Base-by-base conservation (phyloP, 2,797 vertebrate genomes). In the Enteromius trimaculatus region DNA sequence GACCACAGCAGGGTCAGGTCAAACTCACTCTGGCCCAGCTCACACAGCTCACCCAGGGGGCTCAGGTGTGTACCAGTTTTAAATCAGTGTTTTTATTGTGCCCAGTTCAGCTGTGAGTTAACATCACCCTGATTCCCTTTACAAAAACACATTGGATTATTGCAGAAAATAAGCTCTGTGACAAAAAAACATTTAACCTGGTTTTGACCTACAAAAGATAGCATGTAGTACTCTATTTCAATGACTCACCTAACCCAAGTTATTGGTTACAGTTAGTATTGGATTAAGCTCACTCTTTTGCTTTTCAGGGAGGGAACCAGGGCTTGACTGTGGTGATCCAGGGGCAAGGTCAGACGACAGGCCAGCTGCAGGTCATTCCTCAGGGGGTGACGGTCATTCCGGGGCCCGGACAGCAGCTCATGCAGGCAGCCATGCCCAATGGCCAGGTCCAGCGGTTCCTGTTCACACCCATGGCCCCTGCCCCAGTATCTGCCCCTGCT, bases 361-460 rank as follows among this genome's bases (percentile, higher is more conserved):
- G 98, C 31, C 98, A 99, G 86, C 90, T 99, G 82, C 98, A 99
- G 84, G 93, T 99, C 91, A 97, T 99, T 88, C 98, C 98, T 76
- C 97, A 97, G 89, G 98, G 98, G 62, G 96, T 99, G 77, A 96
- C 97, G 0, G 92, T 99, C 77, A 96, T 99, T 89, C 97, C 98
- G 0, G 96, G 96, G 4, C 97, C 97, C 8, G 98, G 98, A 26
- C 98, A 99, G 90, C 98, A 99, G 89, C 94, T 99, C 9, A 99
- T 99, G 98, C 98, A 99, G 92, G 98, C 98, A n/a, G 97, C 97
- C 19, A 98, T 99, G 98, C 98, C 98, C 65, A 98, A 97, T 62
- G 98, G 98, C 75, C 97, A 97, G 68, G 95, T 99, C 84, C 98
- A 99, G 88, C 96, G 97, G 53, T 99, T 99, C 92, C 96, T 99